A percentile compares a stretch with the other conserved stretches of the same genome.
Conservation (phyloP, 2,797 vertebrate species). For the Buphagus erythrorhynchus region DNA sequence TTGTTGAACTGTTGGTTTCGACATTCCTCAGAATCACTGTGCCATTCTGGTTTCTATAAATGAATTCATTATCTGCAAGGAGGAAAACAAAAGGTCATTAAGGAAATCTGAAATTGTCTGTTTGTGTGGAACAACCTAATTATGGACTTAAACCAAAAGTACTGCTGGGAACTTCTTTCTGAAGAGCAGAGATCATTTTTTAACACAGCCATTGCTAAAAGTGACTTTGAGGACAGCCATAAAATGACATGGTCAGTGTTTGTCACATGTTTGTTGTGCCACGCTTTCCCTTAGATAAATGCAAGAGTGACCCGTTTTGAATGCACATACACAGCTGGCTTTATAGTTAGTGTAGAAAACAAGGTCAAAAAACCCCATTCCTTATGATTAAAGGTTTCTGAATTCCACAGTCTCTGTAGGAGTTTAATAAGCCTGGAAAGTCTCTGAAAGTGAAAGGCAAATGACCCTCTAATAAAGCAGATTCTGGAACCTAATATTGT, state of each 20-base stretch:
- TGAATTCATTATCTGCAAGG: conserved; percentile 86
- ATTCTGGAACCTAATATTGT: neutral
- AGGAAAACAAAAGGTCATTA: conserved; percentile 42
- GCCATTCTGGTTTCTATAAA: conserved; percentile 87
- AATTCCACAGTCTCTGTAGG: neutral
- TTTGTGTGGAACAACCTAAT: neutral
- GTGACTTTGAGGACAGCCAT: neutral
- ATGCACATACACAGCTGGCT: neutral
- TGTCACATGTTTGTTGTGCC: neutral
- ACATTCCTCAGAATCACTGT: conserved; percentile 85
- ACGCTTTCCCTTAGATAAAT: neutral
- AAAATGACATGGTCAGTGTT: fast-evolving
- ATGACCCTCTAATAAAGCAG: neutral
- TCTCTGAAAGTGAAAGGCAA: neutral
- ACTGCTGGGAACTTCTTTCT: neutral
- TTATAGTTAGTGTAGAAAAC: neutral
- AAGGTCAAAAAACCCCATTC: neutral
- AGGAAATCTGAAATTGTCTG: neutral
- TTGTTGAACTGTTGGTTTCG: conserved; percentile 76
- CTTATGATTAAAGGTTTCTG: neutral
- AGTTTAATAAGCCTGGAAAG: neutral
- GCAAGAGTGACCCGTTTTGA: neutral
- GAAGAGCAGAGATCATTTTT: neutral
- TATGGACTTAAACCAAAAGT: neutral
- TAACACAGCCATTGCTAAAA: neutral